phyloP scores from a whole-genome alignment of 2,113 vertebrate species.

The Gallinago jamesoni region DNA sequence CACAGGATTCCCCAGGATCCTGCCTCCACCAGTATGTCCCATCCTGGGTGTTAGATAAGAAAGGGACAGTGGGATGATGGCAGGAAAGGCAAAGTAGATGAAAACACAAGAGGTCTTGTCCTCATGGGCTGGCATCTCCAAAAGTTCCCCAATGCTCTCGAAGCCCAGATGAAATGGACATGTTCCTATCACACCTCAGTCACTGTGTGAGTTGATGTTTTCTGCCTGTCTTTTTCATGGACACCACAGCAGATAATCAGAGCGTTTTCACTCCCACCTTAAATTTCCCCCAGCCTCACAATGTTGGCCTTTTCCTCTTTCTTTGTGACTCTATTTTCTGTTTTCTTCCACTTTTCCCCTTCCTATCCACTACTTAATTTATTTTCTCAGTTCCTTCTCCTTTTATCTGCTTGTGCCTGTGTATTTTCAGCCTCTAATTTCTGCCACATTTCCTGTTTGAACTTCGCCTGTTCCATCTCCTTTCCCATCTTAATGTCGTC shows the following conservation, averaged over 20 bases:
- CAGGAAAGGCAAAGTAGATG: background rate
- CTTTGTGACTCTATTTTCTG: background rate
- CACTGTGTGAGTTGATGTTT: accelerated
- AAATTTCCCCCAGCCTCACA: background rate
- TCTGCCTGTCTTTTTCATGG: background rate
- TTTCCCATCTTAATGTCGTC: background rate
- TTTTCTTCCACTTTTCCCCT: background rate
- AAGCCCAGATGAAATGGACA: background rate
- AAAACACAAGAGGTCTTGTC: background rate
- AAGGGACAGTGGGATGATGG: background rate
- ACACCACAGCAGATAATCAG: background rate
- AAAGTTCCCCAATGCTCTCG: background rate
- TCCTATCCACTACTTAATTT: background rate
- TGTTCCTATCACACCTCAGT: too few species aligned
- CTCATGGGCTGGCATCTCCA: background rate
- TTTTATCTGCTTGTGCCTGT: background rate
- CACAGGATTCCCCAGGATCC: background rate
- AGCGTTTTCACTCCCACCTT: background rate
- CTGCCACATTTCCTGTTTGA: conserved; percentile 35
- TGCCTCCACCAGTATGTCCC: background rate
- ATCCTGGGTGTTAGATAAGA: accelerated
- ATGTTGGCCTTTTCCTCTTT: background rate
- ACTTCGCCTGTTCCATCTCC: background rate
- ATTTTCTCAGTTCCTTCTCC: background rate
- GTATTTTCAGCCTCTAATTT: conserved; percentile 39